Conservation (phyloP, 35 echinoderm and acorn worm species). For the Diadema setosum region DNA sequence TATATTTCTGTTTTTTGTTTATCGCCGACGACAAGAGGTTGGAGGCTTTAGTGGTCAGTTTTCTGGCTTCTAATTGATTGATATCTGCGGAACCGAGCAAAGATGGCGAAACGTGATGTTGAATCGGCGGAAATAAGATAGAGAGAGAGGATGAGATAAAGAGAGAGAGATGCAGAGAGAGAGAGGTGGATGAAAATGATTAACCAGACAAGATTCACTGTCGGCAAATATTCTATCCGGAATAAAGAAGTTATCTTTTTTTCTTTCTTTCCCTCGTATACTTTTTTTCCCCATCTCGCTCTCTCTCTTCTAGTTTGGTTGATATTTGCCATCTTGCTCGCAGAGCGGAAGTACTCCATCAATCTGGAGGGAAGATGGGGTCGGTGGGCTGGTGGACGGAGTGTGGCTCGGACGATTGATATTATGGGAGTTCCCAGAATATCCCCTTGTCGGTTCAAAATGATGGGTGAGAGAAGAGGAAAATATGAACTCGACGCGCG, state of each 20-base stretch:
- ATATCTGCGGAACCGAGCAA: background rate
- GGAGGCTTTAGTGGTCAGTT: constrained; percentile 26
- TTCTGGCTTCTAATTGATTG: constrained; percentile 1
- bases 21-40: background rate
- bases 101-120: background rate
- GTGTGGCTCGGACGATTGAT: too few relatives aligned
- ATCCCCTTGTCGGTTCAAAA: background rate
- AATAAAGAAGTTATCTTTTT: background rate
- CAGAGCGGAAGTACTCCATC: constrained; percentile 9
- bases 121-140: background rate
- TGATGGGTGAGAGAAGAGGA: background rate
- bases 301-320: too few relatives aligned
- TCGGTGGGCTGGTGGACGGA: too few relatives aligned
- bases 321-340: background rate
- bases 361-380: background rate
- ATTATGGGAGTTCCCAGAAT: too few relatives aligned
- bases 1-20: background rate
- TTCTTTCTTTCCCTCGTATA: too few relatives aligned
- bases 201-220: constrained; percentile 11
- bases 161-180: background rate
- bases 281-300: too few relatives aligned
- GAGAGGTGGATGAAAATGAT: background rate
- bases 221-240: constrained; percentile 20
- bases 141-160: background rate
- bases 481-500: too few relatives aligned